Percentiles rank a stretch among this genome's conserved stretches.
Conservation (phyloP, 2,797 vertebrate genomes). For the Neoniphon sammara region DNA sequence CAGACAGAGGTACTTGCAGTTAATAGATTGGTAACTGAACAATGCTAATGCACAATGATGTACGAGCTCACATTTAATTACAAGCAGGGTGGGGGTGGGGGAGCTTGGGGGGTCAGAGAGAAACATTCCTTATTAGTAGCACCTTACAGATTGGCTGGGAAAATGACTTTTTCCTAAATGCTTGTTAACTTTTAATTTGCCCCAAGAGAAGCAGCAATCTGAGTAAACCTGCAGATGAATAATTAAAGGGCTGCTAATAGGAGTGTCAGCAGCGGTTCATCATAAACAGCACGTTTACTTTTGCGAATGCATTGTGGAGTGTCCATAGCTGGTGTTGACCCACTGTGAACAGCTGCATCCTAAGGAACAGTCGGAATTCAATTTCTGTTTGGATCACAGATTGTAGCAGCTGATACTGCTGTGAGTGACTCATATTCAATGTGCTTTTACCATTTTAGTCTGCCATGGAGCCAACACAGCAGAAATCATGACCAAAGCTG, state of each 20-base stretch:
- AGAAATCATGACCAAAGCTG: slow-evolving; percentile 37
- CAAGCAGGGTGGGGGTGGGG: slow-evolving; percentile 25
- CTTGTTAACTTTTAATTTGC: slow-evolving; percentile 39
- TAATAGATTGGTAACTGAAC: slow-evolving; percentile 65
- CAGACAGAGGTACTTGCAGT: slow-evolving; percentile 43
- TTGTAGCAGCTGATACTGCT: slow-evolving; percentile 1
- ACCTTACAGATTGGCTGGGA: slow-evolving; percentile 36
- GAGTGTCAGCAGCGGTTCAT: slow-evolving; percentile 6
- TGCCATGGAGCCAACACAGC: slow-evolving; percentile 2
- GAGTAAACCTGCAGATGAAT: slow-evolving; percentile 34
- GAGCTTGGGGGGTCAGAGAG: slow-evolving; percentile 8
- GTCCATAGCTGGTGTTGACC: not conserved
- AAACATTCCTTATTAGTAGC: slow-evolving; percentile 20
- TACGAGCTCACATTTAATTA: slow-evolving; percentile 61
- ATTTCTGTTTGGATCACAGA: not conserved
- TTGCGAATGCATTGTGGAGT: not conserved
- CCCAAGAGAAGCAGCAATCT: slow-evolving; percentile 27
- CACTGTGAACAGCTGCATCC: not conserved
- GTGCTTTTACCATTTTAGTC: slow-evolving; percentile 22
- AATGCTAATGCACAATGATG: slow-evolving; percentile 48
- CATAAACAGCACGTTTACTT: slow-evolving; percentile 33
- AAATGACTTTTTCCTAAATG: slow-evolving; percentile 18
- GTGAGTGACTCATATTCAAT: not conserved
- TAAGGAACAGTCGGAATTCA: not conserved
- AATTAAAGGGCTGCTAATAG: slow-evolving; percentile 29